Base-by-base conservation (phyloP, 2,888 invertebrate species). In the Tanypteryx hageni region DNA sequence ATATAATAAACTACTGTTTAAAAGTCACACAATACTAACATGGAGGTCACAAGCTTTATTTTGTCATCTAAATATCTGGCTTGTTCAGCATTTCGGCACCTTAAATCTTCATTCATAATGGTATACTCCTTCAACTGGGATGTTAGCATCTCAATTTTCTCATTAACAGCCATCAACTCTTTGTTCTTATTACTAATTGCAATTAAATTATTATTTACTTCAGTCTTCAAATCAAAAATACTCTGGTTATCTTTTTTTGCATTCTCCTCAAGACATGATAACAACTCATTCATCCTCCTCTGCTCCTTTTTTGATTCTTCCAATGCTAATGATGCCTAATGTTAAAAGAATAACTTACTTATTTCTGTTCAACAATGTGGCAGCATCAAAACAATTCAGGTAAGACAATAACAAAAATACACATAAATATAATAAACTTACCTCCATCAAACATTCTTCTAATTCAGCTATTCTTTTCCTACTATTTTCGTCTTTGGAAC, bases 151-250 rank as follows among this genome's bases (percentile, higher is more conserved):
- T 89, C 89, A 61, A 89, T 61, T 61, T 89, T 89, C 64, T 64
- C 89, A 89, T 89, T 89, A 13, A 89, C 27, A 64, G 64, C 18
- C 89, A 89, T 89, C 59, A 89, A 89, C 59, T 89, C 89, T 27
- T 89, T 61, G n/a, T 89, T 89, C 61, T 89, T 89, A 10, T 64
- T 44, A 61, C 89, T 89, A 18, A 89, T 44, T 7, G 44, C 18
- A 61, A 14, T 89, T 16, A 31, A 89, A 64, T 89, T 61, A 61
- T 58, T 18, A 10, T n/a, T 31, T 31, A 89, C 27, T 31, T 89
- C 89, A 18, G 89, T 16, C n/a, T 89, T 61, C 14, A 89, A 61
- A 31, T 89, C 89, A 18, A 18, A 44, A 44, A 89, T 64, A 2
- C 31, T 16, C 44, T 64, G 61, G 3, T 27, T 18, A 31, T 64